phyloP scores from a whole-genome alignment of 2,797 vertebrate species.

The Gastrophryne carolinensis region DNA sequence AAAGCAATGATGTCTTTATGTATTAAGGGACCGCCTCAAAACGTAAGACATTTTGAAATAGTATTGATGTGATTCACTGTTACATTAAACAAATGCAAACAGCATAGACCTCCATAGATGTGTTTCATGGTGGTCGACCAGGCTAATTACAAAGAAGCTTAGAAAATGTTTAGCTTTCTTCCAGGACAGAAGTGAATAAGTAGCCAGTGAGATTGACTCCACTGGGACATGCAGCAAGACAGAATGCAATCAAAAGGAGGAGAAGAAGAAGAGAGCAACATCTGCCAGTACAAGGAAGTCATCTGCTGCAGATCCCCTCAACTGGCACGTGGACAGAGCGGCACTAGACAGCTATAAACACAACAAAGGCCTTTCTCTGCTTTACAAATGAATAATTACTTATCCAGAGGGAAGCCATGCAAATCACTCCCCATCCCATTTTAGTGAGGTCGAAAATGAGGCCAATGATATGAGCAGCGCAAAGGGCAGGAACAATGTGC shows the following conservation, averaged over 20 bases:
- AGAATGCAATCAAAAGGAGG: conserved; percentile 5
- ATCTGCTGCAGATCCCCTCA: conserved; percentile 48
- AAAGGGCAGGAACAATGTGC: not conserved
- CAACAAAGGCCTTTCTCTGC: conserved; percentile 18
- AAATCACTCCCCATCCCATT: not conserved
- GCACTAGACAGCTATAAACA: conserved; percentile 35
- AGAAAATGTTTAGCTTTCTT: conserved; percentile 31
- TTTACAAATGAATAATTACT: conserved; percentile 31
- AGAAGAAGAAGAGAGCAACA: conserved; percentile 53
- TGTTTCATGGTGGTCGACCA: conserved; percentile 32
- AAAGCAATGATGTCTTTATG: not conserved
- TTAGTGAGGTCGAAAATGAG: not conserved
- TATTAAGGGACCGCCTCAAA: not conserved
- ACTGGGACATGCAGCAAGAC: conserved; percentile 43
- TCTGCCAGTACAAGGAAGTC: conserved; percentile 57
- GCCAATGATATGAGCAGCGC: not conserved
- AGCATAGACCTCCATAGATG: not conserved
- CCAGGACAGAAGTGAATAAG: conserved; percentile 10
- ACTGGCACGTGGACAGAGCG: conserved; percentile 12
- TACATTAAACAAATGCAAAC: conserved; percentile 7
- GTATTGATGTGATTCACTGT: not conserved
- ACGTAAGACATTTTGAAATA: not conserved
- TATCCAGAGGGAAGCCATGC: not conserved
- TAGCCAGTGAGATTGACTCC: conserved; percentile 35
- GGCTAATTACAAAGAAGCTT: conserved; percentile 37